These are phyloP conservation scores for Drosophila athabasca DNA, from an alignment of 1,140 invertebrate species.

Conservation along the genomic window DNA sequence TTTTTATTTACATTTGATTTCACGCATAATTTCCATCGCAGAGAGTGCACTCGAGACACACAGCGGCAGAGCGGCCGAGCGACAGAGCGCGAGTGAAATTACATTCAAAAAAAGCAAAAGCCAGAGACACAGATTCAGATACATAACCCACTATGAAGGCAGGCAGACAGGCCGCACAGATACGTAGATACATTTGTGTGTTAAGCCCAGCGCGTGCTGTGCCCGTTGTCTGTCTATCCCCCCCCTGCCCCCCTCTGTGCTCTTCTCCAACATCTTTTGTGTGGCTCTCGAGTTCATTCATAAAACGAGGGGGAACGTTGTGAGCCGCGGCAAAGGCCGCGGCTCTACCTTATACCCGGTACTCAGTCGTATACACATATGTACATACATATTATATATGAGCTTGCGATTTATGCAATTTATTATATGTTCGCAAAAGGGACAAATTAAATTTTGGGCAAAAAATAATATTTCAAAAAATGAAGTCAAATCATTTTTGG, in stretches of 20 bases:
- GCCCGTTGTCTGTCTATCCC: slow-evolving; percentile 23
- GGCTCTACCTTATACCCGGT: too few species aligned
- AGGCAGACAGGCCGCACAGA: slow-evolving; percentile 1
- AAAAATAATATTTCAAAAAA: too few species aligned
- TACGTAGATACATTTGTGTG: slow-evolving; percentile 33
- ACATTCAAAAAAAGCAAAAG: slow-evolving; percentile 38
- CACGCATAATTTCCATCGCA: slow-evolving; percentile 79
- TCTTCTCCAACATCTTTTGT: slow-evolving; percentile 1
- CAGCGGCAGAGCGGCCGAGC: slow-evolving; percentile 19
- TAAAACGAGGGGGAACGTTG: too few species aligned
- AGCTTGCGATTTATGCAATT: too few species aligned
- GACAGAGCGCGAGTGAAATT: slow-evolving; percentile 59
- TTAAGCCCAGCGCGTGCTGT: slow-evolving; percentile 67
- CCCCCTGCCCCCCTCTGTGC: slow-evolving; percentile 8
- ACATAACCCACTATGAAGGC: slow-evolving; percentile 14
- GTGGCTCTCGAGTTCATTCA: slow-evolving; percentile 67
- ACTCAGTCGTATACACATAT: too few species aligned
- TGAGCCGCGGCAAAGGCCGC: too few species aligned
- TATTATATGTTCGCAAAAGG: too few species aligned
- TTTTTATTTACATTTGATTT: slow-evolving; percentile 81
- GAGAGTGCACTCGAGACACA: slow-evolving; percentile 74
- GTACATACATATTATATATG: too few species aligned
- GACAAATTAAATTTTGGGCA: too few species aligned
- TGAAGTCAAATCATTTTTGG: too few species aligned
- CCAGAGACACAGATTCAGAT: slow-evolving; percentile 15